A percentile compares a stretch with the other conserved stretches of the same genome.
phyloP scores from a whole-genome alignment of 1,140 invertebrate genomes.

The Papilio aristodemus region DNA sequence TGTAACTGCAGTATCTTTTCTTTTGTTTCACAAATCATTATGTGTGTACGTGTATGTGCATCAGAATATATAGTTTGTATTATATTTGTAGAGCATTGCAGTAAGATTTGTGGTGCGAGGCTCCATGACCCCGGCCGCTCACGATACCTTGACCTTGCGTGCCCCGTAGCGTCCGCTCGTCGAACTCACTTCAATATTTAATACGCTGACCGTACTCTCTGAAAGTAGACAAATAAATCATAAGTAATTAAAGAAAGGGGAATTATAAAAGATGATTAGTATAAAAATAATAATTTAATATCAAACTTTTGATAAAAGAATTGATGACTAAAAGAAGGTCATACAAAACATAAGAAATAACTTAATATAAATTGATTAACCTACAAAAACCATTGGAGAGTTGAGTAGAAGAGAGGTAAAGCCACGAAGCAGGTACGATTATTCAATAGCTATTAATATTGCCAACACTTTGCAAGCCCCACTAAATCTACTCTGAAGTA shows the following conservation, averaged over 20 bases:
- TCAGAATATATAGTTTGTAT: neutral
- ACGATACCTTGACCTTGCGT: neutral
- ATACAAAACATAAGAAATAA: too few species aligned
- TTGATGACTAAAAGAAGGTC: too few species aligned
- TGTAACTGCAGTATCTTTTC: neutral
- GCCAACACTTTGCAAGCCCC: too few species aligned
- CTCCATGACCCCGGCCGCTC: neutral
- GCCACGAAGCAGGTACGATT: too few species aligned
- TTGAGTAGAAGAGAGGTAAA: too few species aligned
- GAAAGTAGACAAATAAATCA: neutral
- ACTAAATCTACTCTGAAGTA: too few species aligned
- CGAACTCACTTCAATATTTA: neutral
- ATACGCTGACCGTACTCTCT: neutral
- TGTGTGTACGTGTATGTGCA: too few species aligned
- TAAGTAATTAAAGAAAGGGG: neutral
- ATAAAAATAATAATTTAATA: too few species aligned
- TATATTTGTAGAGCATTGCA: neutral
- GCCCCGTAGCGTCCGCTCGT: neutral
- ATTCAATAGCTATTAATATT: too few species aligned
- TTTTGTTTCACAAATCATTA: neutral
- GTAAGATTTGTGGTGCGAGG: neutral
- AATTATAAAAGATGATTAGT: neutral
- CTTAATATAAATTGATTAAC: too few species aligned
- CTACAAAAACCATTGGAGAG: too few species aligned
- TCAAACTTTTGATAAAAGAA: too few species aligned